Percentiles rank a stretch among this genome's conserved stretches.
These are phyloP conservation scores for Morinoia aosen DNA, from an alignment of 2,888 invertebrate species.

Conservation along the genomic window DNA sequence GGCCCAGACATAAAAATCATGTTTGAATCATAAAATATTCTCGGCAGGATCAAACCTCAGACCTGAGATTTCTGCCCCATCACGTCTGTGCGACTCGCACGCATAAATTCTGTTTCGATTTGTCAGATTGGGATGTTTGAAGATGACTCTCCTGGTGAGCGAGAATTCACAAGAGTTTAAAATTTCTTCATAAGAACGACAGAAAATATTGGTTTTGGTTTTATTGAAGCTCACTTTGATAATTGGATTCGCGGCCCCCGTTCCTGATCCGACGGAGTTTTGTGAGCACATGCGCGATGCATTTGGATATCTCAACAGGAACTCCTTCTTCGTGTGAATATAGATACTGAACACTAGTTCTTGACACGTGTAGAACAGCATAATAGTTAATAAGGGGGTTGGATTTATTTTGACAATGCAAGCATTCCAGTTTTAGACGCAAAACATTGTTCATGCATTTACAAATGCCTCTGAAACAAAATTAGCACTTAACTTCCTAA, in stretches of 20 bases:
- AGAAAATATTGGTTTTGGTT: neutral
- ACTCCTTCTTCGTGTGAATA: neutral
- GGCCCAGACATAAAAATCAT: neutral
- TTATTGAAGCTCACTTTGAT: neutral
- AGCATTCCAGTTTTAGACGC: neutral
- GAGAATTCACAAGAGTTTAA: neutral
- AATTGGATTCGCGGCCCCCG: neutral
- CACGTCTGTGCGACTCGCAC: neutral
- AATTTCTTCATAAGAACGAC: neutral
- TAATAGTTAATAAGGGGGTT: neutral
- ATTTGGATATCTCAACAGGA: neutral
- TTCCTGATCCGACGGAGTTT: neutral
- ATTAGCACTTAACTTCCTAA: neutral
- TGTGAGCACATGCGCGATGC: neutral
- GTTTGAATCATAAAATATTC: slow-evolving; percentile 12
- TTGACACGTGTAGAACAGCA: neutral
- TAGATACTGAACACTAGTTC: neutral
- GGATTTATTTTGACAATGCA: neutral
- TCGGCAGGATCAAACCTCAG: neutral
- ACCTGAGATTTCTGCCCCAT: neutral
- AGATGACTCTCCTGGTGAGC: neutral
- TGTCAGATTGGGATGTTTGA: slow-evolving; percentile 4
- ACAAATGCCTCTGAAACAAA: neutral
- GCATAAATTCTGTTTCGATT: neutral
- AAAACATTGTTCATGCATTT: neutral